These are phyloP conservation scores for Magallana gigas DNA, from an alignment of 1,140 invertebrate genomes.

Conservation along the genomic window DNA sequence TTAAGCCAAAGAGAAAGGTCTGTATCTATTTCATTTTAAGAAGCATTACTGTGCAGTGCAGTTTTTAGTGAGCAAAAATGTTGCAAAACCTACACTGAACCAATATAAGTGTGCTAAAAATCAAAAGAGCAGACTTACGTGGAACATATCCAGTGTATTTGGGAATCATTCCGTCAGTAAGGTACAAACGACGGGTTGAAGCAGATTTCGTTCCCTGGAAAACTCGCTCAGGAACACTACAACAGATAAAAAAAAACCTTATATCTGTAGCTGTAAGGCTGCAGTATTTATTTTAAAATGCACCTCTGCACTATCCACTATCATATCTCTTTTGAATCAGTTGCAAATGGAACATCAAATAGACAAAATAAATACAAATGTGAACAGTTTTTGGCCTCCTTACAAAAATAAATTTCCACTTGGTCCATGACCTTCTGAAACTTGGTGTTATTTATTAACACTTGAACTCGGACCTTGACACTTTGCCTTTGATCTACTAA, in stretches of 20 bases:
- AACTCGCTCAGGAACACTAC: constrained; percentile 46
- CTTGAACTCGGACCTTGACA: not conserved
- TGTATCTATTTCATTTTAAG: too few relatives aligned
- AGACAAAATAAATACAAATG: too few relatives aligned
- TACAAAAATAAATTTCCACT: too few relatives aligned
- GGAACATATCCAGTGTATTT: constrained; percentile 79
- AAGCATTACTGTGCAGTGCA: too few relatives aligned
- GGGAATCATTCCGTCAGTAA: constrained; percentile 78
- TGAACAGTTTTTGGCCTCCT: too few relatives aligned
- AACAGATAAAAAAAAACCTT: not conserved
- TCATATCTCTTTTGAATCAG: too few relatives aligned
- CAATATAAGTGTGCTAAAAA: not conserved
- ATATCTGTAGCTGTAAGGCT: not conserved
- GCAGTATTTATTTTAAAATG: not conserved
- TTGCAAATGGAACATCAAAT: too few relatives aligned
- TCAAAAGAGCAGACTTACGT: constrained; percentile 67
- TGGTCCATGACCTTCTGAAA: too few relatives aligned
- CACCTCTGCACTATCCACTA: not conserved
- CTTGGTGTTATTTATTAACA: too few relatives aligned
- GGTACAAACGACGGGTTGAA: constrained; percentile 66
- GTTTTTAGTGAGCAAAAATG: constrained; percentile 20
- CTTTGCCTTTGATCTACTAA: not conserved
- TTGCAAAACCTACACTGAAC: not conserved
- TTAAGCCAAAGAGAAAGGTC: too few relatives aligned
- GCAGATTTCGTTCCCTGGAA: constrained; percentile 35